These are phyloP conservation scores for Equus przewalskii DNA, from an alignment of 2,113 vertebrate species.

Conservation along the genomic window DNA sequence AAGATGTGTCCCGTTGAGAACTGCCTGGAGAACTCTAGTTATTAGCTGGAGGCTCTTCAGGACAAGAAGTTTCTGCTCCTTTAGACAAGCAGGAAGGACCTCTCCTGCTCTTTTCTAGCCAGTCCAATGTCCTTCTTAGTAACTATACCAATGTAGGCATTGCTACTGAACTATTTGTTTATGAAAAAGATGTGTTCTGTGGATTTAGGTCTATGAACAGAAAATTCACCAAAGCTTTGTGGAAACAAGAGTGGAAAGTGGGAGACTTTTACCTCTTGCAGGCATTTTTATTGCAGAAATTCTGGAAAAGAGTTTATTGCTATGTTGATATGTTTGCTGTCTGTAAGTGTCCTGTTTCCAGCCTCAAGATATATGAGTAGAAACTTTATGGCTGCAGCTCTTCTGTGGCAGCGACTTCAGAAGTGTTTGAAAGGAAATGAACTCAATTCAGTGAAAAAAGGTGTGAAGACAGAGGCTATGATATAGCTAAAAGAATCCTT, in stretches of 20 bases:
- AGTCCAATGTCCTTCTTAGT: background rate
- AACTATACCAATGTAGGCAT: background rate
- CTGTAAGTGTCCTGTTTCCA: background rate
- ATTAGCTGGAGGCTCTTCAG: background rate
- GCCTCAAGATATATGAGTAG: background rate
- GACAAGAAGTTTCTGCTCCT: background rate
- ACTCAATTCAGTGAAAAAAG: background rate
- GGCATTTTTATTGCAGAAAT: background rate
- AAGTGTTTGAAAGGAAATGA: background rate
- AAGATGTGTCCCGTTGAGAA: background rate
- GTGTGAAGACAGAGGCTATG: background rate
- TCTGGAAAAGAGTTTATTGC: background rate
- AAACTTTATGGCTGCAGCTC: background rate
- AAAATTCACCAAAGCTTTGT: background rate
- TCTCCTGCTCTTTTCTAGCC: background rate
- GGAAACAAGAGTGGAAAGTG: background rate
- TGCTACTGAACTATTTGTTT: background rate
- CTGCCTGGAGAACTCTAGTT: background rate
- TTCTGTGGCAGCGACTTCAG: background rate
- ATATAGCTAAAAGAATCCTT: background rate
- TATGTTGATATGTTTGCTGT: background rate
- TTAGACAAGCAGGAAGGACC: background rate
- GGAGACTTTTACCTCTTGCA: background rate
- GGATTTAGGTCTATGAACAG: background rate
- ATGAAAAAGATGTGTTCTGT: background rate